These are phyloP conservation scores for Ectemnius cavifrons DNA, from an alignment of 2,888 invertebrate species.

Conservation along the genomic window DNA sequence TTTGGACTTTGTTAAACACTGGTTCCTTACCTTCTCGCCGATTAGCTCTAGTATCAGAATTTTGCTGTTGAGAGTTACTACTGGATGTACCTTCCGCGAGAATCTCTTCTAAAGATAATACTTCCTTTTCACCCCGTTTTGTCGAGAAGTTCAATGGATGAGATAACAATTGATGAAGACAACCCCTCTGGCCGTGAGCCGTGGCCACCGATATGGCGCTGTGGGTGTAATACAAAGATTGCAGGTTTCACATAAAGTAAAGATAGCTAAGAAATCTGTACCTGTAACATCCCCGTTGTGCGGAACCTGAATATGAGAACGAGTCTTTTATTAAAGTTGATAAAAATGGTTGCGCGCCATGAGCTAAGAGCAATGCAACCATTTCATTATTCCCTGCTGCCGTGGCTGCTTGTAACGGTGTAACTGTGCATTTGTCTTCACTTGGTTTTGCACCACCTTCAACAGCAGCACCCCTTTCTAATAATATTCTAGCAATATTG, in stretches of 20 bases:
- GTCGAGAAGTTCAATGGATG: slow-evolving; percentile 83
- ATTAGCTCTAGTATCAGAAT: slow-evolving; percentile 74
- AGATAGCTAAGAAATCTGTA: slow-evolving; percentile 60
- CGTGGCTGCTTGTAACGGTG: slow-evolving; percentile 92
- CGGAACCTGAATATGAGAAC: slow-evolving; percentile 90
- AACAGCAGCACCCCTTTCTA: slow-evolving; percentile 90
- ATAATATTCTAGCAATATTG: slow-evolving; percentile 81
- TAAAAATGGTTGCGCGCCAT: slow-evolving; percentile 93
- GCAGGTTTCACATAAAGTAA: not conserved
- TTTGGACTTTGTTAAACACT: slow-evolving; percentile 87
- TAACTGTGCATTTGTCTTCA: slow-evolving; percentile 92
- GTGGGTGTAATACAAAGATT: slow-evolving; percentile 30
- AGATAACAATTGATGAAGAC: slow-evolving; percentile 88
- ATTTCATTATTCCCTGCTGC: slow-evolving; percentile 90
- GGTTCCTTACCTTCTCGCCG: slow-evolving; percentile 73
- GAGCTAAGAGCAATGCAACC: slow-evolving; percentile 87
- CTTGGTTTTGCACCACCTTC: slow-evolving; percentile 91
- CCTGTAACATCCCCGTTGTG: slow-evolving; percentile 91
- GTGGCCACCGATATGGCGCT: slow-evolving; percentile 94
- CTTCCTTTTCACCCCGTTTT: slow-evolving; percentile 82
- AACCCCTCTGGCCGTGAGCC: slow-evolving; percentile 90
- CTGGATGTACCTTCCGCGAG: slow-evolving; percentile 87
- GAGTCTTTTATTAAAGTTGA: slow-evolving; percentile 91
- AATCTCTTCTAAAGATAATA: slow-evolving; percentile 92
- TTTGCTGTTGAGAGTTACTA: slow-evolving; percentile 71